A percentile compares a stretch with the other conserved stretches of the same genome.
phyloP scores from a whole-genome alignment of 2,888 invertebrate species.

The Brenthis hecate region DNA sequence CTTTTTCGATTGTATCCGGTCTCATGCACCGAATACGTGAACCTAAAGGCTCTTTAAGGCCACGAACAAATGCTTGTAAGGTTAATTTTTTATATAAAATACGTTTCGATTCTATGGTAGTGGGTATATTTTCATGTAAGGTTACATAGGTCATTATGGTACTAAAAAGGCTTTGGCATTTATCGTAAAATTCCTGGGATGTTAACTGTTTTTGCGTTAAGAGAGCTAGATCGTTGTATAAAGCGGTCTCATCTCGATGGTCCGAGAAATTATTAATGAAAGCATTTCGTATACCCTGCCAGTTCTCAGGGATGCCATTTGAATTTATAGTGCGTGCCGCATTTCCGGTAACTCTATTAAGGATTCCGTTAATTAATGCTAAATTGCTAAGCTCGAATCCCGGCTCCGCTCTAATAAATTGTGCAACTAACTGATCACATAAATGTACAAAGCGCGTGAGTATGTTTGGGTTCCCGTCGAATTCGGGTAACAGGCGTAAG shows the following conservation, averaged over 20 bases:
- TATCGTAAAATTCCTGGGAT: constrained; percentile 14
- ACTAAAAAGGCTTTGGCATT: constrained; percentile 20
- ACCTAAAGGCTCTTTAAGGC: constrained; percentile 13
- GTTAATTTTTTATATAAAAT: constrained; percentile 12
- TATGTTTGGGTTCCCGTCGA: constrained; percentile 59
- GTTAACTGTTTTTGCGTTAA: constrained; percentile 25
- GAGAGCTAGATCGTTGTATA: constrained; percentile 43
- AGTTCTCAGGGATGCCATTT: constrained; percentile 40
- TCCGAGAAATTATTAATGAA: constrained; percentile 45
- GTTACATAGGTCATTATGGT: constrained; percentile 19
- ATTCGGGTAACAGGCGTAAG: constrained; percentile 71
- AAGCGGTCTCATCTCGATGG: constrained; percentile 43
- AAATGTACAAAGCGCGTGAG: constrained; percentile 42
- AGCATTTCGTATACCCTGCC: constrained; percentile 38
- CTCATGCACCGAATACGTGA: constrained; percentile 19
- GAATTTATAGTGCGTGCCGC: constrained; percentile 39
- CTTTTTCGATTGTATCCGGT: constrained; percentile 15
- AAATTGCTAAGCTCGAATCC: constrained; percentile 31
- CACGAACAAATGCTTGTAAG: constrained; percentile 18
- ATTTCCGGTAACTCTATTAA: constrained; percentile 42
- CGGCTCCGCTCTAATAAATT: constrained; percentile 22
- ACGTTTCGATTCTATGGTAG: constrained; percentile 35
- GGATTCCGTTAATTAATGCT: constrained; percentile 37
- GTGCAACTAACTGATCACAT: constrained; percentile 40
- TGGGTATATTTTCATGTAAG: constrained; percentile 18